phyloP scores from a whole-genome alignment of 37 sponge, comb jelly and placozoan species.

The Bolinopsis microptera region DNA sequence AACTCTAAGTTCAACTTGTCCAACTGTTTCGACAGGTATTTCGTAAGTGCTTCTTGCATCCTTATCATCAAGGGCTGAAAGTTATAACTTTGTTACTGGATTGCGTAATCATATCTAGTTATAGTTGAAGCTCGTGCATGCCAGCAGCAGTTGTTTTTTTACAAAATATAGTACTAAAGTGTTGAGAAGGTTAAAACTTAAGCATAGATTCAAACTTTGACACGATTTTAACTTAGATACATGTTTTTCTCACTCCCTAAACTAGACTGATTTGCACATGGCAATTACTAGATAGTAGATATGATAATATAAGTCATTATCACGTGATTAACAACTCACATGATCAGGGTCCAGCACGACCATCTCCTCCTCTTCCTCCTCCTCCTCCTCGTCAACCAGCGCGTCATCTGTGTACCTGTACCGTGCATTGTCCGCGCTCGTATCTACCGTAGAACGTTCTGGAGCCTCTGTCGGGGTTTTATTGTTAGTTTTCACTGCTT shows the following conservation, averaged over 20 bases:
- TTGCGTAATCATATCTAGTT: not conserved
- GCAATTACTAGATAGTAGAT: too few species aligned
- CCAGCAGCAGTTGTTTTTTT: too few species aligned
- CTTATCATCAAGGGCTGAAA: conserved; percentile 92
- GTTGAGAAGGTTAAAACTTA: not conserved
- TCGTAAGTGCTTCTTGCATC: conserved; percentile 91
- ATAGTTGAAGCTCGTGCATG: not conserved
- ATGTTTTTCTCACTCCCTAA: too few species aligned
- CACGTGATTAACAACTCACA: conserved; percentile 70
- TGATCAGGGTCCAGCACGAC: conserved; percentile 91
- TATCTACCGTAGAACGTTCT: not conserved
- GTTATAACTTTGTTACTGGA: too few species aligned
- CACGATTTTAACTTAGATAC: too few species aligned
- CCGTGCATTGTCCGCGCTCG: not conserved
- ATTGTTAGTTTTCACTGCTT: too few species aligned
- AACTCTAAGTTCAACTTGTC: conserved; percentile 88
- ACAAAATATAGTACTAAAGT: not conserved
- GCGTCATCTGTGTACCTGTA: conserved; percentile 45
- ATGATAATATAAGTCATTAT: too few species aligned
- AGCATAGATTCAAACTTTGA: too few species aligned
- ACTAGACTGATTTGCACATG: too few species aligned
- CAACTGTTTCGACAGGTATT: conserved; percentile 83
- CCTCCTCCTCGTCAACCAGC: conserved; percentile 68
- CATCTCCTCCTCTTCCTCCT: conserved; percentile 76
- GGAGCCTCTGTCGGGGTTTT: not conserved